Base-by-base conservation (phyloP, 2,113 vertebrate species). In the Pionites leucogaster region DNA sequence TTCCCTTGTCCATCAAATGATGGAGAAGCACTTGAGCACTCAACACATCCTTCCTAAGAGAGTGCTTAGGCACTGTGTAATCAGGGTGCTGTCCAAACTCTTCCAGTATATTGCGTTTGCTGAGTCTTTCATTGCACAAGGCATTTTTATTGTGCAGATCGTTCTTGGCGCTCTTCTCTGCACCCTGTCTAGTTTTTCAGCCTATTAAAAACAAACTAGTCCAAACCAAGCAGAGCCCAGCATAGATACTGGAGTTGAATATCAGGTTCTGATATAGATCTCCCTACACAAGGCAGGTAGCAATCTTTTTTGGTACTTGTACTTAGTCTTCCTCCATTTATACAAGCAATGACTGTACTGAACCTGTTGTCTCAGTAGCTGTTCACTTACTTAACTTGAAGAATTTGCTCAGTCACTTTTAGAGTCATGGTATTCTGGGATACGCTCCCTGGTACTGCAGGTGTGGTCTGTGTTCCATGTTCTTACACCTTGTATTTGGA, bases 271-370 rank as follows among this genome's bases (percentile, higher is more conserved):
- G 31, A 28, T 19, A 3, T 31, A 50, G 12, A 23, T 77, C 14
- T 72, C 10, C 25, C 28, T 72, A 24, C 15, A 9, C 13, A n/a
- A 70, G n/a, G 44, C 72, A 72, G 11, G 72, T 29, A 37, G 24
- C 0, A 0, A 31, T 59, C 14, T 65, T 72, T 71, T 68, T 28
- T 2, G 2, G 5, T 57, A 47, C 15, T 28, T 60, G 7, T 69
- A 17, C 31, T 69, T 11, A 16, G 12, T 65, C 27, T 88, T 52
- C 10, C 37, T 7, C 31, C 35, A 29, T 50, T 79, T 94, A n/a
- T 23, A 27, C 25, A 67, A 65, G 29, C 39, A 76, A 2, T 16
- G 29, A 62, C 37, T 42, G 29, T 17, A 20, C 57, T 78, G 42
- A 52, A 64, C 31, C 35, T 55, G 12, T 52, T 69, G n/a, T 47